Conservation (phyloP, 2,113 vertebrate genomes). For the Carettochelys insculpta region DNA sequence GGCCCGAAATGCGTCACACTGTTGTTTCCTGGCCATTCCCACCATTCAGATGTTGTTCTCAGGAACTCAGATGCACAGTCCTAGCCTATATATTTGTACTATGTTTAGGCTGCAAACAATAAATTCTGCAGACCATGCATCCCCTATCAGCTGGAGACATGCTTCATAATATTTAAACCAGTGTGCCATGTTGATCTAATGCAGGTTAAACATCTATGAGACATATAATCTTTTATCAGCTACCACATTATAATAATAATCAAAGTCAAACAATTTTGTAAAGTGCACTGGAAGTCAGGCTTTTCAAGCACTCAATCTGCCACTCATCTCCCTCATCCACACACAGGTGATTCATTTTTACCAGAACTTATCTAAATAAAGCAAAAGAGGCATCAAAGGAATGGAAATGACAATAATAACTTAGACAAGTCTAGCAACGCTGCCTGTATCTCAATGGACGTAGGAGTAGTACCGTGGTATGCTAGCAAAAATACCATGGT, state of each 20-base stretch:
- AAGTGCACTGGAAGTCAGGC: slow-evolving; percentile 54
- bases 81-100: neutral
- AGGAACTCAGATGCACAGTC: slow-evolving; percentile 2
- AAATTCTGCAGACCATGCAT: neutral
- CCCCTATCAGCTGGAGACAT: slow-evolving; percentile 14
- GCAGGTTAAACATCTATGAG: slow-evolving; percentile 58
- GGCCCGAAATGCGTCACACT: neutral
- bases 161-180: slow-evolving; percentile 63
- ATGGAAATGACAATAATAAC: slow-evolving; percentile 46
- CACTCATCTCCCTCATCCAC: slow-evolving; percentile 53
- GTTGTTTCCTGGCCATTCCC: neutral
- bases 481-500: slow-evolving; percentile 14
- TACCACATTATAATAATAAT: slow-evolving; percentile 44
- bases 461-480: neutral
- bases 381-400: slow-evolving; percentile 58
- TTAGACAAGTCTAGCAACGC: slow-evolving; percentile 19
- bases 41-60: neutral
- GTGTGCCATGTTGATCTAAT: slow-evolving; percentile 24
- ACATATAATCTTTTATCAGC: slow-evolving; percentile 67
- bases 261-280: slow-evolving; percentile 61
- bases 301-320: slow-evolving; percentile 61
- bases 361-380: slow-evolving; percentile 57
- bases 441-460: slow-evolving; percentile 22
- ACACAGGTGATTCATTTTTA: slow-evolving; percentile 64
- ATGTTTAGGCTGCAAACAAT: neutral